A percentile compares a stretch with the other conserved stretches of the same genome.
Evolutionary conservation across 1,140 invertebrate species (phyloP).

Genomic region (Drosophila ironensis): DNA sequence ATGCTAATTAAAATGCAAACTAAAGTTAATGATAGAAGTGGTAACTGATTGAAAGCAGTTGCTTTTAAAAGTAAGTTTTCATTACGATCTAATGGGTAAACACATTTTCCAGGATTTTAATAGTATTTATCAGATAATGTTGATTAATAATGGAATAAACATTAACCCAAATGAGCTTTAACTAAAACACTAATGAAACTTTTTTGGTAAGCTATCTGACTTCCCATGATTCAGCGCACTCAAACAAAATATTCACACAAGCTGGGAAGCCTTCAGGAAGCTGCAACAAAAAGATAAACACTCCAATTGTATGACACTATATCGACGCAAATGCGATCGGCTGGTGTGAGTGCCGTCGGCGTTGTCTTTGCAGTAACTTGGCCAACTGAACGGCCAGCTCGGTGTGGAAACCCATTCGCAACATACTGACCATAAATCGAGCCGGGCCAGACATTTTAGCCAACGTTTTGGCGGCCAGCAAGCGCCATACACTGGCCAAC

Average conservation of each 20-base stretch:
- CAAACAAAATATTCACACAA: background rate
- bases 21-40: no score
- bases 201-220: no score
- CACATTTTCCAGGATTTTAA: no score
- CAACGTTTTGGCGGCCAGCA: conserved; percentile 40
- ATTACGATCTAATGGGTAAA: no score
- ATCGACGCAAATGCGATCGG: conserved; percentile 73
- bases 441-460: conserved; percentile 60
- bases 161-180: no score
- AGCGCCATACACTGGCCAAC: conserved; percentile 42
- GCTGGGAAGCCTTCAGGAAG: background rate
- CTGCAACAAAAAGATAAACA: conserved; percentile 57
- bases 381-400: conserved; percentile 16
- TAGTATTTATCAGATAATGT: no score
- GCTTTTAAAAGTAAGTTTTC: no score
- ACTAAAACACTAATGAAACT: no score
- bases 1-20: conserved; percentile 5
- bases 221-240: background rate
- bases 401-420: conserved; percentile 62
- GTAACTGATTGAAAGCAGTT: no score
- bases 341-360: conserved; percentile 62
- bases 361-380: conserved; percentile 32
- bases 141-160: no score
- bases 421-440: conserved; percentile 75
- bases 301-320: conserved; percentile 66